A percentile compares a stretch with the other conserved stretches of the same genome.
Evolutionary conservation across 1,140 invertebrate genomes (phyloP).

Genomic region (Orussus abietinus): DNA sequence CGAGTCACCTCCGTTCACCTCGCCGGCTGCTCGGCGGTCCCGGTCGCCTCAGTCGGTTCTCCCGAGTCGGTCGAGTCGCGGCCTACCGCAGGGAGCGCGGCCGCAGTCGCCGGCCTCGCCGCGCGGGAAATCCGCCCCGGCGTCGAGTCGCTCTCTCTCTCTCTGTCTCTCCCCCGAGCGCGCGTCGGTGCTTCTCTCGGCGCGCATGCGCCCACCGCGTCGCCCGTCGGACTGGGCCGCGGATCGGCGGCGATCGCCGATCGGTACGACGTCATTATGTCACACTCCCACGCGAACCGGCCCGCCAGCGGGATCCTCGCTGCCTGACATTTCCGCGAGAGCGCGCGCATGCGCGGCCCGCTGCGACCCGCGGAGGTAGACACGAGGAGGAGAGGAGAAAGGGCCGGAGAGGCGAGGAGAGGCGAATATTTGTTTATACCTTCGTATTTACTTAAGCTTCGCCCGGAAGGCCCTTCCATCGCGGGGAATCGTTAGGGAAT

Average conservation of each 20-base stretch:
- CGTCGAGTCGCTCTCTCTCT: slow-evolving; percentile 9
- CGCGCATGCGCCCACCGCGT: no score
- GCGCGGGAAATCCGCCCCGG: no score
- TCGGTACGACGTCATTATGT: slow-evolving; percentile 34
- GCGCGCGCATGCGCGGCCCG: slow-evolving; percentile 10
- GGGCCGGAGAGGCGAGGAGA: slow-evolving; percentile 2
- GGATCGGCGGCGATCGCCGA: slow-evolving; percentile 8
- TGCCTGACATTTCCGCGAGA: slow-evolving; percentile 38
- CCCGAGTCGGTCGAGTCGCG: no score
- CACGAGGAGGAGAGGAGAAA: slow-evolving; percentile 3
- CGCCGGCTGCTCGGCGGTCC: slow-evolving; percentile 11
- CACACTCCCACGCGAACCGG: slow-evolving; percentile 44
- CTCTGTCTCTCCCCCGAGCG: slow-evolving; percentile 15
- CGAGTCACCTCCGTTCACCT: slow-evolving; percentile 52
- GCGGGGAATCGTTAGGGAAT: no score
- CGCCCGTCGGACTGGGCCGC: slow-evolving; percentile 3
- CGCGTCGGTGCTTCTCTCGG: no score
- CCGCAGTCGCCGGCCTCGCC: no score
- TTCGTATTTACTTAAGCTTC: no score
- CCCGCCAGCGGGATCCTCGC: slow-evolving; percentile 25
- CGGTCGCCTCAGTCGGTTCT: no score
- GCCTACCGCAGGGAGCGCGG: no score
- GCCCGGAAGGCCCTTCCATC: no score
- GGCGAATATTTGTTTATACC: no score
- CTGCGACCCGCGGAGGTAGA: slow-evolving; percentile 1